A percentile compares a stretch with the other conserved stretches of the same genome.
These are phyloP conservation scores for Megalopta genalis DNA, from an alignment of 1,140 invertebrate species.

Conservation along the genomic window DNA sequence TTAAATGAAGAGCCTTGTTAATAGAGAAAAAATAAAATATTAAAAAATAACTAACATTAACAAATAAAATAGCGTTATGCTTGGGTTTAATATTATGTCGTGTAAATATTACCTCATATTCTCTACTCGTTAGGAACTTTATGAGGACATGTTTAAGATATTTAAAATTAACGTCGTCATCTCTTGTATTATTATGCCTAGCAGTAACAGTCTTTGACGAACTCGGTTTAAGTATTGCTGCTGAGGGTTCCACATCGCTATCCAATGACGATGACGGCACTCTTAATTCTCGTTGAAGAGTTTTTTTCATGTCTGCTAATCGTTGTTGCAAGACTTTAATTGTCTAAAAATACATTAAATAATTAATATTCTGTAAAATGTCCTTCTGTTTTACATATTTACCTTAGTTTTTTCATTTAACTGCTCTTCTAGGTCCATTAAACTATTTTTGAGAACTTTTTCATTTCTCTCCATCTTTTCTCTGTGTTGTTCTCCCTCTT, in stretches of 20 bases:
- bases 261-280: slow-evolving; percentile 77
- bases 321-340: slow-evolving; percentile 93
- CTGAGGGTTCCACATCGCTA: slow-evolving; percentile 68
- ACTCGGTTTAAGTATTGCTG: slow-evolving; percentile 80
- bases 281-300: slow-evolving; percentile 91
- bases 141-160: slow-evolving; percentile 96
- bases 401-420: slow-evolving; percentile 84
- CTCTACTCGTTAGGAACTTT: slow-evolving; percentile 93
- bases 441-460: slow-evolving; percentile 82
- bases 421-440: slow-evolving; percentile 87
- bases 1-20: slow-evolving; percentile 91
- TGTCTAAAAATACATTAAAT: slow-evolving; percentile 82
- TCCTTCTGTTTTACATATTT: not conserved
- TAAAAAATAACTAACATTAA: slow-evolving; percentile 13
- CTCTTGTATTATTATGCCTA: slow-evolving; percentile 71
- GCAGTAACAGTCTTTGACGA: slow-evolving; percentile 81
- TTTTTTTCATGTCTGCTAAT: slow-evolving; percentile 93
- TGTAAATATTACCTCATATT: slow-evolving; percentile 84
- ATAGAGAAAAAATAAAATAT: slow-evolving; percentile 58
- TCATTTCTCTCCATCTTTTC: slow-evolving; percentile 80
- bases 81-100: not conserved
- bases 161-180: slow-evolving; percentile 90
- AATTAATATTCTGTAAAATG: not conserved
- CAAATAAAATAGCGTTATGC: not conserved
- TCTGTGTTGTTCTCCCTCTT: slow-evolving; percentile 75